Conservation (phyloP, 2,888 invertebrate species). For the Aelia acuminata region DNA sequence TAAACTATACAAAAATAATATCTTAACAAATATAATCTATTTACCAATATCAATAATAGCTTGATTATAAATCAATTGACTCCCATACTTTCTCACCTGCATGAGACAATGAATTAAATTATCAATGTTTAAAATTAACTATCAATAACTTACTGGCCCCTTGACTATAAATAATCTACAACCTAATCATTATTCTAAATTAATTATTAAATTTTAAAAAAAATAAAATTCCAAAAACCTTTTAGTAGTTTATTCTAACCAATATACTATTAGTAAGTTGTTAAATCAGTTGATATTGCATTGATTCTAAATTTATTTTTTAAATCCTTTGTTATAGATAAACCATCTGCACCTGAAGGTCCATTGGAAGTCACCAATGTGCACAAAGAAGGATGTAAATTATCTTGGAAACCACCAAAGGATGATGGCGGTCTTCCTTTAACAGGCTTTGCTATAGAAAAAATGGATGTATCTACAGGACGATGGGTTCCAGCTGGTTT, state of each 20-base stretch:
- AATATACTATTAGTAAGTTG: background rate
- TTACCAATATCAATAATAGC: background rate
- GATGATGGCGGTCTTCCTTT: constrained; percentile 96
- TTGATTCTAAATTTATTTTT: background rate
- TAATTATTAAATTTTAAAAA: background rate
- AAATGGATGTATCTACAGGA: constrained; percentile 90
- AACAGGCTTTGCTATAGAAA: constrained; percentile 92
- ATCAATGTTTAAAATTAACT: background rate
- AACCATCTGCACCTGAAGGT: constrained; percentile 90
- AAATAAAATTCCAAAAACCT: background rate
- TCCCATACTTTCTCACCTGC: background rate
- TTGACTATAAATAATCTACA: too few relatives aligned
- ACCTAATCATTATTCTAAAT: background rate
- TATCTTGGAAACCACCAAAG: constrained; percentile 95
- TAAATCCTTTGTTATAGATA: constrained; percentile 73
- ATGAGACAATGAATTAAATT: background rate
- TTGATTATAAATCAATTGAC: background rate
- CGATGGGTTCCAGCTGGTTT: constrained; percentile 91
- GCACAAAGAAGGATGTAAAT: constrained; percentile 92
- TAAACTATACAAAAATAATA: background rate
- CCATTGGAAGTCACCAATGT: constrained; percentile 92
- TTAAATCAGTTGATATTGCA: background rate
- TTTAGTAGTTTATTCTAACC: background rate
- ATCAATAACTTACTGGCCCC: too few relatives aligned
- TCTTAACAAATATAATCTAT: background rate